phyloP scores from a whole-genome alignment of 2,888 invertebrate genomes.

The Ophioninae sp. region DNA sequence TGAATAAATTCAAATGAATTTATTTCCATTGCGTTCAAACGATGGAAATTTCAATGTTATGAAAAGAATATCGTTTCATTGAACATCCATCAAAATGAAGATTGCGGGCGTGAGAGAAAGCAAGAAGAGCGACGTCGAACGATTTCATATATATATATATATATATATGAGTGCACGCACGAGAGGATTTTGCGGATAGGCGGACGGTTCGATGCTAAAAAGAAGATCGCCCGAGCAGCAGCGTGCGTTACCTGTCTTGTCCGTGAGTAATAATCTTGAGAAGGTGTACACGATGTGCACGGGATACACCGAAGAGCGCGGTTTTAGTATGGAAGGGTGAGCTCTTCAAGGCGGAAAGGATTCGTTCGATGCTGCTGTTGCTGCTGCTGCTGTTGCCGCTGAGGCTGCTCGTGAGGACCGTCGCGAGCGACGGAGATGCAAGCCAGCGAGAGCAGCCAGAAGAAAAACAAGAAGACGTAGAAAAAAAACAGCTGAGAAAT shows the following conservation, averaged over 20 bases:
- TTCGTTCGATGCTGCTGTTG: slow-evolving; percentile 29
- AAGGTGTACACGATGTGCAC: slow-evolving; percentile 65
- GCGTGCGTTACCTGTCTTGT: slow-evolving; percentile 69
- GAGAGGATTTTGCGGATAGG: slow-evolving; percentile 16
- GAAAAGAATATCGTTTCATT: not conserved
- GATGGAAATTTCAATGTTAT: too few species aligned
- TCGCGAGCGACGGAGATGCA: slow-evolving; percentile 41
- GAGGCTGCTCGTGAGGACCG: slow-evolving; percentile 50
- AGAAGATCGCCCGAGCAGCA: slow-evolving; percentile 23
- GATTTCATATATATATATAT: slow-evolving; percentile 6
- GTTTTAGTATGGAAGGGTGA: slow-evolving; percentile 65
- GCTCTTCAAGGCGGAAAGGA: slow-evolving; percentile 35
- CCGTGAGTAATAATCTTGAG: slow-evolving; percentile 74
- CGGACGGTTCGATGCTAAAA: slow-evolving; percentile 42
- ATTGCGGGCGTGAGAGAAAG: not conserved
- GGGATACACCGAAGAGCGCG: slow-evolving; percentile 54
- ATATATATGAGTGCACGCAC: not conserved
- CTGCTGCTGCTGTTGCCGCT: slow-evolving; percentile 31
- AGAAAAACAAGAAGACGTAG: slow-evolving; percentile 52
- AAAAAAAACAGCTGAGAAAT: slow-evolving; percentile 49
- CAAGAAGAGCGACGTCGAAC: not conserved
- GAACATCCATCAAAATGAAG: not conserved
- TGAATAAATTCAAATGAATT: too few species aligned
- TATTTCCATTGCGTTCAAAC: too few species aligned
- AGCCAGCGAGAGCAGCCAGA: slow-evolving; percentile 55